A percentile compares a stretch with the other conserved stretches of the same genome.
These are phyloP conservation scores for Caenorhabditis sulstoni DNA, from an alignment of 2,888 invertebrate species.

Conservation along the genomic window DNA sequence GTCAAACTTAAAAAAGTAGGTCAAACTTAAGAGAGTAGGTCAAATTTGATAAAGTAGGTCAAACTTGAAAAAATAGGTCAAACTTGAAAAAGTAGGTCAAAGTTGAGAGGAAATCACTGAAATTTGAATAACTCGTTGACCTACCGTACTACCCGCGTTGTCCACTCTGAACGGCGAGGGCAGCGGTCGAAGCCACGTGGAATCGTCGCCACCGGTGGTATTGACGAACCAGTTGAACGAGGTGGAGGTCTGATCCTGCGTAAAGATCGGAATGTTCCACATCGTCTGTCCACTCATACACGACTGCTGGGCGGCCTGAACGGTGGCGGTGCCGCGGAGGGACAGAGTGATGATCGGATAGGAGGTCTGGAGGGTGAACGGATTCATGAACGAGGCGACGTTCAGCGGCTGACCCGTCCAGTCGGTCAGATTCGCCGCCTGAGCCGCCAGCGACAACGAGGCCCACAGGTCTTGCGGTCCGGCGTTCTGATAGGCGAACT, in stretches of 20 bases:
- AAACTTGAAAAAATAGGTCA: too few species aligned
- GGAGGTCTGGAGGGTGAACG: slow-evolving; percentile 58
- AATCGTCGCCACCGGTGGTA: slow-evolving; percentile 29
- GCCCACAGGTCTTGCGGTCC: slow-evolving; percentile 40
- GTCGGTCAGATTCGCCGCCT: slow-evolving; percentile 16
- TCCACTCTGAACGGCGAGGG: slow-evolving; percentile 36
- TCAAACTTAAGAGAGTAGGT: too few species aligned
- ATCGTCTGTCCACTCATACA: slow-evolving; percentile 21
- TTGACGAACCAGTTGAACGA: slow-evolving; percentile 45
- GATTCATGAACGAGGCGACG: slow-evolving; percentile 55
- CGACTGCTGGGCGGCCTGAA: slow-evolving; percentile 36
- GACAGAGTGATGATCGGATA: slow-evolving; percentile 49
- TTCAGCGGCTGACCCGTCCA: slow-evolving; percentile 62
- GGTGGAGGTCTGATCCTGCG: slow-evolving; percentile 24
- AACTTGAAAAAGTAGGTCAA: too few species aligned
- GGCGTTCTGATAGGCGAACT: slow-evolving; percentile 36
- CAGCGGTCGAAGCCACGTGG: slow-evolving; percentile 33
- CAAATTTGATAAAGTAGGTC: too few species aligned
- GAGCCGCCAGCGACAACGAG: slow-evolving; percentile 13
- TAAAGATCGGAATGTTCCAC: slow-evolving; percentile 57
- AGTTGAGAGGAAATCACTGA: too few species aligned
- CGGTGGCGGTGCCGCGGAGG: slow-evolving; percentile 29
- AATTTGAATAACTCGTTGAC: too few species aligned
- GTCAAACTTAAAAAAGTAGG: too few species aligned
- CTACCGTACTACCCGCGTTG: slow-evolving; percentile 50